Evolutionary conservation across 1,140 invertebrate species (phyloP), one percentile per base, ranked within the genome.

Genomic region (Drosophila setifemur): DNA sequence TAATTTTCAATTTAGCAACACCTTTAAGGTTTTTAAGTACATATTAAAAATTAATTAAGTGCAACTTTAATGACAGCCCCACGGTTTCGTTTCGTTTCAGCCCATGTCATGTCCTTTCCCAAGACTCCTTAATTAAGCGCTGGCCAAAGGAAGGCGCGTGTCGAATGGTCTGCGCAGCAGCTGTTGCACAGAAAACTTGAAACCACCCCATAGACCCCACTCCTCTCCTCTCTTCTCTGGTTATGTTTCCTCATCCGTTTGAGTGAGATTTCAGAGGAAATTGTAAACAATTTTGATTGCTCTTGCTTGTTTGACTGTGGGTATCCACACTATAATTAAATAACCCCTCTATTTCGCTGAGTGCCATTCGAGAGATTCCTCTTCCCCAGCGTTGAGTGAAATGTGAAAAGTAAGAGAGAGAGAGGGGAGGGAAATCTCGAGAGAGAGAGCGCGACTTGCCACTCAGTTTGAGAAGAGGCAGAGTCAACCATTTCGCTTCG

Each of bases 351-450:
- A 50, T 42, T 58, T 55, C 8, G 12, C 21, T 50, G 39, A 42
- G 21, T 35, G 25, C 19, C 28, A 14, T 40, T 57, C 55, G 78
- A 83, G 73, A 70, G 69, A 61, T 31, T 76, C 33, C 63, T 70
- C 53, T 60, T 74, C 37, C 49, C 11, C 28, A 70, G 52, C 52
- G 60, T 57, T 68, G 77, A 79, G 76, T 55, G 26, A 28, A 53
- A 26, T 39, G 39, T 25, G 4, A n/a, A n/a, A n/a, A n/a, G n/a
- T n/a, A n/a, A 16, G 14, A 2, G 31, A 28, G 43, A 72, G 40
- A 25, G 40, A 8, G 26, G 28, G 33, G 47, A 53, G 47, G 23
- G 21, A 57, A n/a, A 18, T 50, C 35, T 5, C 16, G 29, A 9
- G 29, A 26, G 50, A 76, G 33, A 37, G 14, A 33, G 31, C 31